Evolutionary conservation across 2,888 invertebrate genomes (phyloP).

Genomic region (Tachina fera): DNA sequence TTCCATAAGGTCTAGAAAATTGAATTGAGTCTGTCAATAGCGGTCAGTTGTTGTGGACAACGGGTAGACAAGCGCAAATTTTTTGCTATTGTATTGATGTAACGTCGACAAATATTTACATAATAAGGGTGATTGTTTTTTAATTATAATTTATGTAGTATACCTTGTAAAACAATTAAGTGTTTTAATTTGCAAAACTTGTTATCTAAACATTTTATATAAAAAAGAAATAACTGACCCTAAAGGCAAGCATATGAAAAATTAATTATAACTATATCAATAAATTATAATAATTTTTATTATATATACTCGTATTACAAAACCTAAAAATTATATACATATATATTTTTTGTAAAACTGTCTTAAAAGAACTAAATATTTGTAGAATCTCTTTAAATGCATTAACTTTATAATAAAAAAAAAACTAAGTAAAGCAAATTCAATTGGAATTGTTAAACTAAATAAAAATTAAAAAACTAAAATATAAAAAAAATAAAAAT

Average conservation of each 20-base stretch:
- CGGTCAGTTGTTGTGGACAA: too few relatives aligned
- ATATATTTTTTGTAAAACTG: conserved; percentile 62
- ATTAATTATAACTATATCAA: conserved; percentile 4
- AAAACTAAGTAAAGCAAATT: conserved; percentile 22
- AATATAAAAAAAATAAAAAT: conserved; percentile 6
- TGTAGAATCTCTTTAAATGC: conserved; percentile 62
- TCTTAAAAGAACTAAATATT: conserved; percentile 35
- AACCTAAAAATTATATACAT: background rate
- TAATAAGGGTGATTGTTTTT: background rate
- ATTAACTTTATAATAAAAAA: conserved; percentile 18
- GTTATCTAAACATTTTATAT: background rate
- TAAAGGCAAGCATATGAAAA: background rate
- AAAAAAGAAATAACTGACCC: background rate
- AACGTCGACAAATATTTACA: background rate
- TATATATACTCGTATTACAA: background rate
- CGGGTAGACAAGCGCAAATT: too few relatives aligned
- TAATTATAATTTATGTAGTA: conserved; percentile 10
- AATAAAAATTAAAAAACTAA: conserved; percentile 15
- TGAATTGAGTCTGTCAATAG: too few relatives aligned
- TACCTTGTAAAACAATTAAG: background rate
- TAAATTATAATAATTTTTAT: conserved; percentile 12
- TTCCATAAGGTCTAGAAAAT: too few relatives aligned
- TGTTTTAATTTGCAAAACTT: background rate
- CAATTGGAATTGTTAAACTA: conserved; percentile 46
- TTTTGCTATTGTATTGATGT: too few relatives aligned